Conservation (phyloP, 2,888 invertebrate genomes). For the Prostheceraeus crozeri region DNA sequence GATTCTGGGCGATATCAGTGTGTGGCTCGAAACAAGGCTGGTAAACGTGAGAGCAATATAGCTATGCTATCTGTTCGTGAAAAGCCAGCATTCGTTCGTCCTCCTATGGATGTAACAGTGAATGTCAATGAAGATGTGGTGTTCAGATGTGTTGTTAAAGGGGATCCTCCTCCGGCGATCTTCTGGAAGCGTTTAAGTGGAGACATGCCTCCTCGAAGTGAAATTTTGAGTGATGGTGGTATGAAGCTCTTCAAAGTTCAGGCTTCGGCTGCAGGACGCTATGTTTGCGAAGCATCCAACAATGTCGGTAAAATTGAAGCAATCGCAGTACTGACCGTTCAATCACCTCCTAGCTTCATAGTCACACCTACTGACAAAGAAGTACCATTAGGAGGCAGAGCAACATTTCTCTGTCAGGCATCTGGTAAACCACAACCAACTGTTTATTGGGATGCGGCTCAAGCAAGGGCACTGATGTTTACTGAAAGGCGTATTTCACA, state of each 20-base stretch:
- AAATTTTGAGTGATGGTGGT: too few species aligned
- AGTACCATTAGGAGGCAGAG: conserved; percentile 25
- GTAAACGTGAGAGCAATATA: conserved; percentile 4
- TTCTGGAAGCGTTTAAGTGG: conserved; percentile 33
- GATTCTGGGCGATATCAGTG: conserved; percentile 35
- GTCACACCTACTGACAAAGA: too few species aligned
- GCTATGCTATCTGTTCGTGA: conserved; percentile 31
- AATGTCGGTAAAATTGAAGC: too few species aligned
- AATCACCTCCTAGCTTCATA: too few species aligned
- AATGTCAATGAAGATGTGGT: conserved; percentile 36
- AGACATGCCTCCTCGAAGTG: too few species aligned
- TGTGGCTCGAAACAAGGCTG: conserved; percentile 33
- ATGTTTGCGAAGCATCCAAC: too few species aligned
- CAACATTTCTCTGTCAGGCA: conserved; percentile 29
- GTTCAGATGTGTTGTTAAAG: conserved; percentile 34
- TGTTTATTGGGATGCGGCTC: conserved; percentile 15
- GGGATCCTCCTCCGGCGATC: conserved; percentile 34
- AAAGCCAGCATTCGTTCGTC: conserved; percentile 28
- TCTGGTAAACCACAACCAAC: conserved; percentile 29
- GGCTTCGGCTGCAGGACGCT: too few species aligned
- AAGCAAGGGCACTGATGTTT: too few species aligned
- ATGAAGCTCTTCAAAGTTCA: too few species aligned
- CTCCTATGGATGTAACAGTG: conserved; percentile 29
- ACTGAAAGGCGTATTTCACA: too few species aligned
- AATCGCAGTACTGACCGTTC: too few species aligned